Evolutionary conservation across 2,113 vertebrate species (phyloP).

Genomic region (Oreotrochilus melanogaster): DNA sequence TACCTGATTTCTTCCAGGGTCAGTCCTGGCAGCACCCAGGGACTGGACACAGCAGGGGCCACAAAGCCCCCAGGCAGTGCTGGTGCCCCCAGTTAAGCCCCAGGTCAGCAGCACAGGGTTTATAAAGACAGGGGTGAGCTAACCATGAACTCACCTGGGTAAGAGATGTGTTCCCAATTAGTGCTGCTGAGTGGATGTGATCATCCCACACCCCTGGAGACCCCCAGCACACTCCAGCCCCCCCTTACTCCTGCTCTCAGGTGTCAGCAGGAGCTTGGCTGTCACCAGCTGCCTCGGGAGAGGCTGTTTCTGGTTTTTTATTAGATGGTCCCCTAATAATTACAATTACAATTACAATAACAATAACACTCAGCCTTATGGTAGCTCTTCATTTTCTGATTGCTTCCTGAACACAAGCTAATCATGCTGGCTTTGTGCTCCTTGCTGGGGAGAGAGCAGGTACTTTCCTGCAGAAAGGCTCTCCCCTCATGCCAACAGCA

Average conservation of each 20-base stretch:
- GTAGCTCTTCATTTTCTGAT: neutral
- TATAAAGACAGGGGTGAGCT: neutral
- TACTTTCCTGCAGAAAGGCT: neutral
- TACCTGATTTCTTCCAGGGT: neutral
- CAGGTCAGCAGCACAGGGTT: neutral
- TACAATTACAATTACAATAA: neutral
- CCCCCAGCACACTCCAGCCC: neutral
- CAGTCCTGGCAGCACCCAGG: neutral
- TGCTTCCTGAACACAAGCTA: neutral
- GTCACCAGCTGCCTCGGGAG: neutral
- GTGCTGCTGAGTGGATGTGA: neutral
- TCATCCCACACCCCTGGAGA: neutral
- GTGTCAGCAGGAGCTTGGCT: neutral
- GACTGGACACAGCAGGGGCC: fast-evolving
- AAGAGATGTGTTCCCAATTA: neutral
- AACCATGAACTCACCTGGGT: neutral
- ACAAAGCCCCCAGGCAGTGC: fast-evolving
- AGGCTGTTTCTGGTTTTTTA: neutral
- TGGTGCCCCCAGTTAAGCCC: too few relatives aligned
- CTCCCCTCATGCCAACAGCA: neutral
- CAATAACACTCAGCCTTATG: neutral
- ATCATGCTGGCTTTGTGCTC: neutral
- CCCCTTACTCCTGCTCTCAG: neutral
- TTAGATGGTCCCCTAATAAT: neutral
- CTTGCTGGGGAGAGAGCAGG: neutral